Base-by-base conservation (phyloP, 2,797 vertebrate species). In the Meda fulgida region DNA sequence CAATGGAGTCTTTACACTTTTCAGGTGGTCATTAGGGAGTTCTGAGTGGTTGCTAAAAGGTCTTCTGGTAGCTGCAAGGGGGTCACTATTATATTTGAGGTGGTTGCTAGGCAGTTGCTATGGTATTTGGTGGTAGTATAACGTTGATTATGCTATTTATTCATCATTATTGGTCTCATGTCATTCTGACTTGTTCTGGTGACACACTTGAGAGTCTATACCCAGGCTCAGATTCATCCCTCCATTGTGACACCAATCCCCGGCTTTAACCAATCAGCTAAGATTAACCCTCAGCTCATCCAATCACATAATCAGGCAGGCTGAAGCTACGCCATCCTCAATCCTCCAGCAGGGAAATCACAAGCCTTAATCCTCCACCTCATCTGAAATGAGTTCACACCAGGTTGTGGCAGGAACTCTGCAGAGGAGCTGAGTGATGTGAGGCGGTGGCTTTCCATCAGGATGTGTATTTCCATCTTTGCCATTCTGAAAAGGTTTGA, bases 381-480 rank as follows among this genome's bases (percentile, higher is more conserved):
- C 91, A 91, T 91, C 87, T 92, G 84, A 89, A 93, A 92, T 92
- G 89, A 93, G 93, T 94, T 89, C 85, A 85, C 84, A 86, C 86
- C 76, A 91, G 91, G 53, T 90, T 86, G 73, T 80, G 86, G 76
- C 90, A 87, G 81, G 78, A 88, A 80, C 70, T 86, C 86, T 89
- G 87, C 69, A 87, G n/a, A 63, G 18, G 70, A 67, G 75, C 23
- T 26, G 65, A 36, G 34, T 38, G 53, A 78, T 73, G 67, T 76
- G 67, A 26, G 34, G 34, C 29, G 7, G 53, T 66, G 78, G 55
- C 63, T 75, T 71, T 79, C 67, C 66, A 84, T 79, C 69, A 80
- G 34, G 16, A 83, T 80, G 48, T 69, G 65, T 53, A 76, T 84
- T 87, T 84, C 43, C 60, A 73, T 83, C 81, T 75, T 80, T 70